Base-by-base conservation (phyloP, 2,888 invertebrate species). In the Megastigmus dorsalis region DNA sequence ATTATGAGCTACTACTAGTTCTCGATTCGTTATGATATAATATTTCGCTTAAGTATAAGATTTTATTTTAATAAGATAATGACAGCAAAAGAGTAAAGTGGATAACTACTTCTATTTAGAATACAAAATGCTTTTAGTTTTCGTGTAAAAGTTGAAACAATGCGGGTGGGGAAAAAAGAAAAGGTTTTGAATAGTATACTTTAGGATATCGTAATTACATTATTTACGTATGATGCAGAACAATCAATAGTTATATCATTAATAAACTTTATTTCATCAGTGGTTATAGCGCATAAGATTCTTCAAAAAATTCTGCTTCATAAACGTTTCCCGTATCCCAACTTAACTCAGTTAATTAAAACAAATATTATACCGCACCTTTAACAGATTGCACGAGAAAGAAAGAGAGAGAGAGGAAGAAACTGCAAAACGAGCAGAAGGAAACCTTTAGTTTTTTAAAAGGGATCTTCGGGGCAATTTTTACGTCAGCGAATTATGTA, bases 401-500 rank as follows among this genome's bases (percentile, higher is more conserved):
- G 65, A 41, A 67, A 13, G 18, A 9, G 3, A 45, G n/a, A 30
- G 33, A 50, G 23, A 48, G 59, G 57, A 59, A 65, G 60, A 45
- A 41, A 43, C n/a, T 30, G n/a, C 43, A 30, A 10, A 26, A 30
- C 10, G 33, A 33, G 52, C 36, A n/a, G n/a, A n/a, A n/a, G n/a
- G n/a, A n/a, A n/a, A n/a, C n/a, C 45, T 54, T 54, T 45, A 48
- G 38, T 28, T 67, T 45, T 36, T n/a, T 28, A 54, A 30, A 43
- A 28, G 36, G 45, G 18, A 55, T 55, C 38, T 72, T 54, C 30
- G 23, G 59, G 57, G 69, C 45, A 74, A 74, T 65, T 74, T 67
- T 74, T 57, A 65, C 69, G 62, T 69, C 74, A 65, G 59, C 69
- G 69, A 59, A 65, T 57, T 57, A 48, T 60, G 63, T 57, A 74